Percentiles rank a stretch among this genome's conserved stretches.
Evolutionary conservation across 1,140 invertebrate genomes (phyloP).

Genomic region (Dryas iulia): DNA sequence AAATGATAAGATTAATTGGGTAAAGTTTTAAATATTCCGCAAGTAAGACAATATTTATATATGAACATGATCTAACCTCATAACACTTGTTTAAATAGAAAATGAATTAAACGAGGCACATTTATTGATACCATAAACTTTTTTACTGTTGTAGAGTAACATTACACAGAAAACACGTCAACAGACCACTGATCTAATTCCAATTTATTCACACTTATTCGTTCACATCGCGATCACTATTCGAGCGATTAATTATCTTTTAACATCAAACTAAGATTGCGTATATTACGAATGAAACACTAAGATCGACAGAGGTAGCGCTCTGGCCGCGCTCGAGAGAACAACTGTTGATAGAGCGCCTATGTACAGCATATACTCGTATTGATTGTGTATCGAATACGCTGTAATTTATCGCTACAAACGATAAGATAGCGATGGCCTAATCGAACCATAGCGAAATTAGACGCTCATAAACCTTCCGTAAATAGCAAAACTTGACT

Average conservation of each 20-base stretch:
- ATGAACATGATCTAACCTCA: neutral
- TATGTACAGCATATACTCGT: conserved; percentile 52
- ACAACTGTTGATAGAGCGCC: conserved; percentile 61
- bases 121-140: conserved; percentile 6
- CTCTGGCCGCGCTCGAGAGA: conserved; percentile 53
- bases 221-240: neutral
- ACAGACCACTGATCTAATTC: neutral
- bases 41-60: neutral
- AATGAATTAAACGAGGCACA: conserved; percentile 10
- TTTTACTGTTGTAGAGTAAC: conserved; percentile 10
- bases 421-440: conserved; percentile 63
- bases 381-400: conserved; percentile 71
- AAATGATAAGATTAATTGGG: conserved; percentile 28
- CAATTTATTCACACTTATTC: conserved; percentile 20
- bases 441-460: conserved; percentile 41
- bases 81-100: conserved; percentile 21
- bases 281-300: conserved; percentile 26
- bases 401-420: conserved; percentile 63
- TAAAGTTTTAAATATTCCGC: conserved; percentile 18
- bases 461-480: conserved; percentile 16
- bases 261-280: conserved; percentile 10
- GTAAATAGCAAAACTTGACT: neutral
- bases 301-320: conserved; percentile 41
- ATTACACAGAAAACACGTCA: conserved; percentile 19
- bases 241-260: conserved; percentile 11